These are phyloP conservation scores for Bubo blakistoni DNA, from an alignment of 2,113 vertebrate genomes.

Conservation along the genomic window DNA sequence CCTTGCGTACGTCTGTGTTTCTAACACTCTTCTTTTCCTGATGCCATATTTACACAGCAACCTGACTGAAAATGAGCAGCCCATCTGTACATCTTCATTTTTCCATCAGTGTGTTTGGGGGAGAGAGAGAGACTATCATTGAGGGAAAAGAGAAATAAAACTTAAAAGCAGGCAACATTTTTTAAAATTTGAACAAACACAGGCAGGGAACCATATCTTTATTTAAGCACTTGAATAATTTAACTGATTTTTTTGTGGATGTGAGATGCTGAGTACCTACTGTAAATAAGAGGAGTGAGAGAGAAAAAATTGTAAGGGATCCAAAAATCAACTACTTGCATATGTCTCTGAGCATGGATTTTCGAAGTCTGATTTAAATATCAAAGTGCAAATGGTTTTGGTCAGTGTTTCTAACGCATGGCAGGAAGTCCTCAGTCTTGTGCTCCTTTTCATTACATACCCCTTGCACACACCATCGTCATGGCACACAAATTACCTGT, in stretches of 20 bases:
- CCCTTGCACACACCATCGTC: background rate
- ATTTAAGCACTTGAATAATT: conserved; percentile 1
- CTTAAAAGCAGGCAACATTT: background rate
- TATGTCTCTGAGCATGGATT: background rate
- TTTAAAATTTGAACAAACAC: background rate
- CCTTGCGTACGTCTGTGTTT: conserved; percentile 13
- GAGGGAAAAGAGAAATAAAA: background rate
- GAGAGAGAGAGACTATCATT: background rate
- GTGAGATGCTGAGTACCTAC: background rate
- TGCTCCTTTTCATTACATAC: background rate
- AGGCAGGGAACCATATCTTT: background rate
- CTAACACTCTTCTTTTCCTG: conserved; percentile 17
- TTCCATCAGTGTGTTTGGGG: background rate
- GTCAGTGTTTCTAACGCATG: background rate
- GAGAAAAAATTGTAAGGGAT: background rate
- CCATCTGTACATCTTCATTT: background rate
- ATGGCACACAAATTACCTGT: background rate
- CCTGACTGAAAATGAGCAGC: background rate
- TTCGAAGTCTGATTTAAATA: conserved; percentile 33
- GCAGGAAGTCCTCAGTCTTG: background rate
- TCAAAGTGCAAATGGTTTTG: background rate
- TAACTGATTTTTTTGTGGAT: background rate
- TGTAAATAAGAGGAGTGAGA: background rate
- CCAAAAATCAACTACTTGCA: conserved; percentile 34
- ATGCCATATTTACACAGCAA: conserved; percentile 35